A percentile compares a stretch with the other conserved stretches of the same genome.
These are phyloP conservation scores for Otus sunia DNA, from an alignment of 2,113 vertebrate species.

Conservation along the genomic window DNA sequence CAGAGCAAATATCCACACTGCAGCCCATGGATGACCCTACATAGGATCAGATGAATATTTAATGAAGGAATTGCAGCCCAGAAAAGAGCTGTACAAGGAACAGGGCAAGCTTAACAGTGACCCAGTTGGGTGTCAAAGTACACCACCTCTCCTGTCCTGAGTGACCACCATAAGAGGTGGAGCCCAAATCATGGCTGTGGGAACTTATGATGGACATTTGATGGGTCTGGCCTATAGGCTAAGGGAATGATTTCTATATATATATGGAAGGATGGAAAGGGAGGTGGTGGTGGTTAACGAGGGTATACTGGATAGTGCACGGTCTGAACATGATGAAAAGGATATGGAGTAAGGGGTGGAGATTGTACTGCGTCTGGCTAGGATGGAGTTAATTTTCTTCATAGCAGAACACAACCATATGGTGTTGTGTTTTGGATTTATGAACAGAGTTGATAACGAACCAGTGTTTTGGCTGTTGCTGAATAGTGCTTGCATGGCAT, in stretches of 20 bases:
- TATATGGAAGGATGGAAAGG: neutral
- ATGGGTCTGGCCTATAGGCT: neutral
- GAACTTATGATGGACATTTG: neutral
- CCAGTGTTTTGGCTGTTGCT: neutral
- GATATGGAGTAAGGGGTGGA: neutral
- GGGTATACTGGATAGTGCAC: neutral
- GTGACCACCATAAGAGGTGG: neutral
- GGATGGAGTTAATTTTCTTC: neutral
- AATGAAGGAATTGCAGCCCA: neutral
- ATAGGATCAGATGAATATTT: neutral
- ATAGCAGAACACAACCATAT: neutral
- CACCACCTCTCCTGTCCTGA: neutral
- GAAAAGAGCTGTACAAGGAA: neutral
- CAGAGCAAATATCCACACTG: neutral
- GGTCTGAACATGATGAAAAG: neutral
- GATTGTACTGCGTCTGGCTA: neutral
- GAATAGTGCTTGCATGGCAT: neutral
- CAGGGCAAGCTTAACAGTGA: neutral
- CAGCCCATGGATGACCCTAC: neutral
- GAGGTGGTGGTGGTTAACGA: neutral
- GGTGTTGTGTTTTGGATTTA: neutral
- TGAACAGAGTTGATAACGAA: neutral
- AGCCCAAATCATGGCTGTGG: neutral
- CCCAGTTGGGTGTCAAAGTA: too few species aligned
- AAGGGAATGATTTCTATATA: neutral